Percentiles rank a stretch among this genome's conserved stretches.
Evolutionary conservation across 2,888 invertebrate genomes (phyloP).

Genomic region (Autographa gamma): DNA sequence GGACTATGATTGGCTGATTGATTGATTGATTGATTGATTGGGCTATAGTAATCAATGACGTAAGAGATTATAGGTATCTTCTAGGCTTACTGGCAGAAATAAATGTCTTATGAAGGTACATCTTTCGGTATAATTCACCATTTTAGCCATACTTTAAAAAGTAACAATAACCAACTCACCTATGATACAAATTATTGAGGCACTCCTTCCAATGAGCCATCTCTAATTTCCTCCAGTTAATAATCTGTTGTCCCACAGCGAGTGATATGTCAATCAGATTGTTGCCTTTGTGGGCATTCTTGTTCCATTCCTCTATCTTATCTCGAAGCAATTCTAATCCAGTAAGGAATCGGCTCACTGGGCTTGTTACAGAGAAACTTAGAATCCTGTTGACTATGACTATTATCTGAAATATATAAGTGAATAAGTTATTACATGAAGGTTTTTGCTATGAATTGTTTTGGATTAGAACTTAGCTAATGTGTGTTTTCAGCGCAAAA

Average conservation of each 20-base stretch:
- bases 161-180: no score
- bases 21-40: no score
- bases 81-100: no score
- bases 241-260: constrained; percentile 93
- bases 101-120: no score
- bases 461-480: no score
- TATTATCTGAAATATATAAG: constrained; percentile 85
- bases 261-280: constrained; percentile 93
- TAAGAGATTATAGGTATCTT: no score
- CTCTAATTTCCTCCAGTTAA: constrained; percentile 97
- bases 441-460: no score
- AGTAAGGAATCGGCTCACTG: constrained; percentile 95
- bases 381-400: constrained; percentile 91
- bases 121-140: no score
- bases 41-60: no score
- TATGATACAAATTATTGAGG: constrained; percentile 91
- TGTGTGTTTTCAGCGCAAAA: no score
- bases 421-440: background rate
- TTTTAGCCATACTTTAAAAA: no score
- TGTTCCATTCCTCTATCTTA: constrained; percentile 97
- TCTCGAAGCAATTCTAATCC: constrained; percentile 96
- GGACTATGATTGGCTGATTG: no score
- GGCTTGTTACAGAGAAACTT: constrained; percentile 93
- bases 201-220: constrained; percentile 96
- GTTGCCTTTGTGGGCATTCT: constrained; percentile 95